A percentile compares a stretch with the other conserved stretches of the same genome.
Conservation (phyloP, 2,113 vertebrate species). For the Serinus canaria region DNA sequence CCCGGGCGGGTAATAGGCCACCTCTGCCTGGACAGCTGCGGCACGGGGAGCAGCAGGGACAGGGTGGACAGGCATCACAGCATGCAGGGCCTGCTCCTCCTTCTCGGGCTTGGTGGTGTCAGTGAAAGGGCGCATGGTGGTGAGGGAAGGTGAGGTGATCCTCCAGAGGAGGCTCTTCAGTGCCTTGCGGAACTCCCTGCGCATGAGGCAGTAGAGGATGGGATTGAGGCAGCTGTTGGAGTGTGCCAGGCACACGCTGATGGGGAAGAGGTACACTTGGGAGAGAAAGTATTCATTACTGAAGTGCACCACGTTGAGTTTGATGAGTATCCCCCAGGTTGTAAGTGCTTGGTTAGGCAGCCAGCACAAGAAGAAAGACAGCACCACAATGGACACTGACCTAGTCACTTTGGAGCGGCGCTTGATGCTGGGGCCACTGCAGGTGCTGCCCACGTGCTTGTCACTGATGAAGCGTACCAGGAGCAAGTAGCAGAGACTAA, state of each 20-base stretch:
- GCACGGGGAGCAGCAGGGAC: not conserved
- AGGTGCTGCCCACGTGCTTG: slow-evolving; percentile 11
- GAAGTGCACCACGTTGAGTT: slow-evolving; percentile 91
- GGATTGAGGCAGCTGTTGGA: slow-evolving; percentile 98
- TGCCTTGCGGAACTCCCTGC: slow-evolving; percentile 91
- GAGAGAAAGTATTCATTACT: slow-evolving; percentile 89
- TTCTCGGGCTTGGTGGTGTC: slow-evolving; percentile 85
- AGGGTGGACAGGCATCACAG: slow-evolving; percentile 52
- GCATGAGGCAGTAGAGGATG: slow-evolving; percentile 92
- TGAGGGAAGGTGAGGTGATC: slow-evolving; percentile 82
- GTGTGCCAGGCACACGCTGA: slow-evolving; percentile 93
- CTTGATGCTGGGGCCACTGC: slow-evolving; percentile 76
- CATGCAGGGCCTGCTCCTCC: slow-evolving; percentile 74
- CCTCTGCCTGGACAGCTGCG: slow-evolving; percentile 39
- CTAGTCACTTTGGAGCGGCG: slow-evolving; percentile 91
- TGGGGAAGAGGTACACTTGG: slow-evolving; percentile 90
- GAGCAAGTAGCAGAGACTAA: slow-evolving; percentile 87
- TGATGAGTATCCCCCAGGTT: slow-evolving; percentile 91
- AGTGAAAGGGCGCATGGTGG: slow-evolving; percentile 83
- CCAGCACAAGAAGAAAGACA: slow-evolving; percentile 96
- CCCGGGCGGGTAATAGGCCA: slow-evolving; percentile 84
- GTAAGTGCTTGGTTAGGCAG: slow-evolving; percentile 95
- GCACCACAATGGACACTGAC: slow-evolving; percentile 91
- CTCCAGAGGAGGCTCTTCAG: slow-evolving; percentile 88
- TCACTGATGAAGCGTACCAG: slow-evolving; percentile 85